These are phyloP conservation scores for Mimas tiliae DNA, from an alignment of 2,888 invertebrate species.

Conservation along the genomic window DNA sequence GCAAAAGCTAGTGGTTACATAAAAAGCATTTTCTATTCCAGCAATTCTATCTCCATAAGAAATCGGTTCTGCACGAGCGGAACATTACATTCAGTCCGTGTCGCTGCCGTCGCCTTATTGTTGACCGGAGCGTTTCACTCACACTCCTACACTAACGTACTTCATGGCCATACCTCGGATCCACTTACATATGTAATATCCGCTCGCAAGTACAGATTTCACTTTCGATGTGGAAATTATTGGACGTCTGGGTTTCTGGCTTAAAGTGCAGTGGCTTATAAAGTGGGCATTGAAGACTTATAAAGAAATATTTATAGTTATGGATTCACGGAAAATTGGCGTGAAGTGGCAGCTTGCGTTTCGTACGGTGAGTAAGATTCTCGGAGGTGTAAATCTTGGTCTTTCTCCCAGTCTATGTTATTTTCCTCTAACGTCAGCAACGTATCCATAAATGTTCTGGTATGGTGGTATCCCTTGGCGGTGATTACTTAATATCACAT, in stretches of 20 bases:
- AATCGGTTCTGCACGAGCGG: conserved; percentile 19
- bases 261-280: not conserved
- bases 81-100: conserved; percentile 25
- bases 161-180: conserved; percentile 10
- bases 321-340: too few species aligned
- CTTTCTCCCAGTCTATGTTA: too few species aligned
- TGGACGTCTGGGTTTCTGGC: not conserved
- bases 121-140: conserved; percentile 6
- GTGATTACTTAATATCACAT: too few species aligned
- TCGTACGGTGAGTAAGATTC: too few species aligned
- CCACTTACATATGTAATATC: conserved; percentile 13
- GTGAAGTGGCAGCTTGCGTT: too few species aligned
- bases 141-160: conserved; percentile 6
- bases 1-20: too few species aligned
- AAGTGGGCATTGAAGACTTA: too few species aligned
- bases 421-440: too few species aligned
- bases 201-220: not conserved
- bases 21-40: conserved; percentile 5
- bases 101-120: conserved; percentile 26
- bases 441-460: too few species aligned
- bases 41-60: not conserved
- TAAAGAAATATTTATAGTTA: too few species aligned
- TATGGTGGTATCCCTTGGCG: too few species aligned
- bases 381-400: too few species aligned
- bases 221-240: not conserved